Conservation (phyloP, 2,113 vertebrate species). For the Ciconia boyciana region DNA sequence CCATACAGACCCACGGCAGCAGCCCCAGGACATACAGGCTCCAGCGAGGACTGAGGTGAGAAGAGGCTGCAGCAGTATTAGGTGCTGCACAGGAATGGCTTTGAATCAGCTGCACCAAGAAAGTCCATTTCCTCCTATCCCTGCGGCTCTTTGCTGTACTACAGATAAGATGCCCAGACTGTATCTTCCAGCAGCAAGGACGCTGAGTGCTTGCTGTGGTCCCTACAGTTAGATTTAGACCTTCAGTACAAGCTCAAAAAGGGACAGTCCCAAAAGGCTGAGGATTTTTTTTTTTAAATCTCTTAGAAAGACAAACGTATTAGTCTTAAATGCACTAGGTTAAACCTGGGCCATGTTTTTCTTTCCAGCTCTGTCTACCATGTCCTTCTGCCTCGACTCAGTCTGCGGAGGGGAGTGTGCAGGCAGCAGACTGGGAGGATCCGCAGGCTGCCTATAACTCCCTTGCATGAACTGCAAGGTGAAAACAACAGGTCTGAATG, state of each 20-base stretch:
- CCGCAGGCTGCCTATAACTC: neutral
- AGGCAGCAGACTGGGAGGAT: neutral
- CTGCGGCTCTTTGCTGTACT: neutral
- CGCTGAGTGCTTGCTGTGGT: neutral
- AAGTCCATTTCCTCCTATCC: neutral
- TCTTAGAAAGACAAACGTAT: neutral
- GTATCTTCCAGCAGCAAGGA: neutral
- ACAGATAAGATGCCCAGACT: neutral
- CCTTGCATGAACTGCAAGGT: neutral
- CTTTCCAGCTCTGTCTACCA: neutral
- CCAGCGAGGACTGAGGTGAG: neutral
- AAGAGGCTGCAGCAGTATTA: neutral
- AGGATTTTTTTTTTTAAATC: neutral
- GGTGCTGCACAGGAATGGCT: neutral
- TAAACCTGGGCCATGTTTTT: rapidly evolving
- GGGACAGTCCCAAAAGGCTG: neutral
- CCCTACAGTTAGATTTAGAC: neutral
- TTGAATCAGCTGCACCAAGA: neutral
- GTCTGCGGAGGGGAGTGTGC: neutral
- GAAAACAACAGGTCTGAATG: neutral
- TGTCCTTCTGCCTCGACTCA: neutral
- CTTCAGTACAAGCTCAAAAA: neutral
- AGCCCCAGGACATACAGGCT: neutral
- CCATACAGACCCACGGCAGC: neutral
- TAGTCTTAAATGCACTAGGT: neutral